Evolutionary conservation across 2,113 vertebrate genomes (phyloP).

Genomic region (Psophia crepitans): DNA sequence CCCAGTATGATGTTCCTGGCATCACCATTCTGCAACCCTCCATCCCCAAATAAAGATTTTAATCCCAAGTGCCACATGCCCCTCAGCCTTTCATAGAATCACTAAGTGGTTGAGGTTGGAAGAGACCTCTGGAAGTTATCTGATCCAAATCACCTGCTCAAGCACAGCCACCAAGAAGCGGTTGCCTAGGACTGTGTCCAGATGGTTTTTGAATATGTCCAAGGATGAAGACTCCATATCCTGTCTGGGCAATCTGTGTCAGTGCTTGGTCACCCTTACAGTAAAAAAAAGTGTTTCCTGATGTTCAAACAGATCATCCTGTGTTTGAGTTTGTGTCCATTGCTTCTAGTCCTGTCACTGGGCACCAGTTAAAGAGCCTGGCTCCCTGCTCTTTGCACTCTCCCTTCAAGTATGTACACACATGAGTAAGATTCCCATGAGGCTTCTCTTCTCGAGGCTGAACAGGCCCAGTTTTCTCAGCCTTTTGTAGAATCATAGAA

Average conservation of each 20-base stretch:
- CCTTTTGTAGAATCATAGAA: no score
- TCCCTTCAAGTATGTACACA: neutral
- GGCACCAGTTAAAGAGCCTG: neutral
- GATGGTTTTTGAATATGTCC: neutral
- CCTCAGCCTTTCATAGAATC: neutral
- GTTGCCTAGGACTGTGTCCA: neutral
- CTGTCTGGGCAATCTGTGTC: neutral
- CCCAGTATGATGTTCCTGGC: neutral
- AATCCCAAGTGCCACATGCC: neutral
- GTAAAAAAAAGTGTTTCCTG: neutral
- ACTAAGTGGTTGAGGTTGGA: neutral
- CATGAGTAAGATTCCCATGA: neutral
- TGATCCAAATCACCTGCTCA: neutral
- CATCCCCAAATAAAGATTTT: neutral
- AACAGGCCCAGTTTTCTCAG: neutral
- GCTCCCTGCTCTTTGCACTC: neutral
- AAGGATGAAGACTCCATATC: neutral
- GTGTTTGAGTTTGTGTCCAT: neutral
- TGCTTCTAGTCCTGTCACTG: neutral
- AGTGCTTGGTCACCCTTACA: neutral
- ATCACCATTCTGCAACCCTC: neutral
- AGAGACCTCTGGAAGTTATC: neutral
- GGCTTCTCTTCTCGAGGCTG: neutral
- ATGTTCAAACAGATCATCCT: neutral
- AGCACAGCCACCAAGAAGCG: neutral